phyloP scores from a whole-genome alignment of 1,140 invertebrate species.

The Drosophila ficusphila region DNA sequence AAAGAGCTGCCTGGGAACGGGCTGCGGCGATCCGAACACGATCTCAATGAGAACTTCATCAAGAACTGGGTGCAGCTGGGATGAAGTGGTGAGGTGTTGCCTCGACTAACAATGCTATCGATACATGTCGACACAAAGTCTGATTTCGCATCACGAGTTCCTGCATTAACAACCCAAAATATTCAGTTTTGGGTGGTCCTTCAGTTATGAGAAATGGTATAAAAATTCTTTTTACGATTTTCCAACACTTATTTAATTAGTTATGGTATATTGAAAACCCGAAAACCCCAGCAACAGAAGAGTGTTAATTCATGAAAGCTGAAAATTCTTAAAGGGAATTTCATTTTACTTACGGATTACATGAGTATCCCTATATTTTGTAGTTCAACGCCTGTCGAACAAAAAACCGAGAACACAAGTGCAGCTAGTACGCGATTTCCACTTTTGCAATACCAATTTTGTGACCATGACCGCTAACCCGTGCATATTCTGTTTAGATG shows the following conservation, averaged over 20 bases:
- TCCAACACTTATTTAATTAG: too few relatives aligned
- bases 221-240: too few relatives aligned
- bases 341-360: neutral
- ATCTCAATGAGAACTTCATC: constrained; percentile 49
- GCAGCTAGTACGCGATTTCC: neutral
- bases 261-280: too few relatives aligned
- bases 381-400: constrained; percentile 7
- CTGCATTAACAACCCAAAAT: too few relatives aligned
- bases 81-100: constrained; percentile 33
- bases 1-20: constrained; percentile 48
- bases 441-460: neutral
- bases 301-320: neutral
- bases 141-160: constrained; percentile 2
- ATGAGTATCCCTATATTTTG: constrained; percentile 27
- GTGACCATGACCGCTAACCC: constrained; percentile 41
- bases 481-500: constrained; percentile 72
- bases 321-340: neutral
- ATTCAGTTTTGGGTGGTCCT: too few relatives aligned
- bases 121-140: constrained; percentile 1
- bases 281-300: neutral
- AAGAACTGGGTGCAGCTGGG: constrained; percentile 47
- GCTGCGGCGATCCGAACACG: constrained; percentile 28
- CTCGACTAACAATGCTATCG: constrained; percentile 23
- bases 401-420: neutral
- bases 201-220: too few relatives aligned